Conservation (phyloP, 1,140 invertebrate genomes). For the Mycetomoellerius zeteki region DNA sequence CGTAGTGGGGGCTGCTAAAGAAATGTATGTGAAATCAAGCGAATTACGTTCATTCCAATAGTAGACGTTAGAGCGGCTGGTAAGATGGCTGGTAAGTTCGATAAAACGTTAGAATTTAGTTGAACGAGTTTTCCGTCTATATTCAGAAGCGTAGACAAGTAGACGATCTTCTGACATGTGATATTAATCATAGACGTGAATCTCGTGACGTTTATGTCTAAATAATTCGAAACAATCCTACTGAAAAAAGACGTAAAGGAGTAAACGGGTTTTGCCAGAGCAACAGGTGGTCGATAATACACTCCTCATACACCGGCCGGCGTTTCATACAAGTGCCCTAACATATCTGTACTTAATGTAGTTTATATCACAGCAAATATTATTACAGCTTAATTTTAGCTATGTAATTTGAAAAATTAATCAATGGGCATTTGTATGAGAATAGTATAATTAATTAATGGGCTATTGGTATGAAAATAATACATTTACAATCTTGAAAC, state of each 20-base stretch:
- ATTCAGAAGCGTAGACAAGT: neutral
- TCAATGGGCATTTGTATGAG: neutral
- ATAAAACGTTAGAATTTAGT: neutral
- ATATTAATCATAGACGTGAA: neutral
- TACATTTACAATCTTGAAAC: neutral
- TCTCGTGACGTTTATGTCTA: neutral
- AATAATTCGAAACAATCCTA: neutral
- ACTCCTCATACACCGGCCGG: neutral
- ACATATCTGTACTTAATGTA: neutral
- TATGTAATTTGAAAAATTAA: neutral
- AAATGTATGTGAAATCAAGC: constrained; percentile 39
- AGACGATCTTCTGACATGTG: neutral
- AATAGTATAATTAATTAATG: neutral
- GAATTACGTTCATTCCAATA: constrained; percentile 59
- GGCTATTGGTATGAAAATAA: neutral
- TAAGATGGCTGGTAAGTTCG: constrained; percentile 76
- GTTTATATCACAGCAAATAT: neutral
- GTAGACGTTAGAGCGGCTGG: constrained; percentile 41
- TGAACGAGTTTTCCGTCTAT: neutral
- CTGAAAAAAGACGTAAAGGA: too few species aligned
- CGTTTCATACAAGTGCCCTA: neutral
- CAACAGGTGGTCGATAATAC: constrained; percentile 20
- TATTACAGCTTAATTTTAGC: neutral
- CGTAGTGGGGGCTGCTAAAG: constrained; percentile 58
- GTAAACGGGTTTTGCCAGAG: neutral